Base-by-base conservation (phyloP, 2,888 invertebrate species). In the Apotomis capreana region DNA sequence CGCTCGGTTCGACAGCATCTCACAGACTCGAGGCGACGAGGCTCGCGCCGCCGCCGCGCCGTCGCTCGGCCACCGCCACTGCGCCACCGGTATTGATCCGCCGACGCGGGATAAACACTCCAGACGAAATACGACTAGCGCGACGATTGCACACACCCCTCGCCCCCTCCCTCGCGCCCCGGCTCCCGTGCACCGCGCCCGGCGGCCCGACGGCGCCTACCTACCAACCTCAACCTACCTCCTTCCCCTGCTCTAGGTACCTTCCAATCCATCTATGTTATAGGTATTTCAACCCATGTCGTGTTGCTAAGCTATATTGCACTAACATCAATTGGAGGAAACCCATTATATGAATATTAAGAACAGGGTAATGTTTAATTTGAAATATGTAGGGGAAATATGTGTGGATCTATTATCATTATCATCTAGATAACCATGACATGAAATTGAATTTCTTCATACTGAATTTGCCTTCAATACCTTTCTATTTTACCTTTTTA, bases 41-140 rank as follows among this genome's bases (percentile, higher is more conserved):
- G 81, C 87, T 88, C 89, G 91, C 91, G 91, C 92, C 87, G 84
- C 86, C 88, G 88, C 88, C 91, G 91, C 91, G 91, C 89, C 91
- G 87, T 86, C 87, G 88, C 86, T 88, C 86, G 88, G 87, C 86
- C 87, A 88, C 88, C 92, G 92, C 88, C 92, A 93, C 91, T 93
- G 92, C 93, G 92, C 92, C 92, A 93, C 88, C 90, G 82, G 91
- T 93, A 92, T 93, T 90, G 93, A 92, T 92, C 93, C 89, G 88
- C 81, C 92, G 89, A 86, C 91, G 89, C 91, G 92, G 92, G 91
- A 92, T 91, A 90, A 91, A 91, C 91, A 90, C 90, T 92, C 93
- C 92, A 93, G 92, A 93, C 93, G 91, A 90, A 92, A 92, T 92
- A 92, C 92, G 89, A 89, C 92, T 86, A 89, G 89, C 89, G 89